Evolutionary conservation across 2,888 invertebrate genomes (phyloP).

Genomic region (Teleiodes luculella): DNA sequence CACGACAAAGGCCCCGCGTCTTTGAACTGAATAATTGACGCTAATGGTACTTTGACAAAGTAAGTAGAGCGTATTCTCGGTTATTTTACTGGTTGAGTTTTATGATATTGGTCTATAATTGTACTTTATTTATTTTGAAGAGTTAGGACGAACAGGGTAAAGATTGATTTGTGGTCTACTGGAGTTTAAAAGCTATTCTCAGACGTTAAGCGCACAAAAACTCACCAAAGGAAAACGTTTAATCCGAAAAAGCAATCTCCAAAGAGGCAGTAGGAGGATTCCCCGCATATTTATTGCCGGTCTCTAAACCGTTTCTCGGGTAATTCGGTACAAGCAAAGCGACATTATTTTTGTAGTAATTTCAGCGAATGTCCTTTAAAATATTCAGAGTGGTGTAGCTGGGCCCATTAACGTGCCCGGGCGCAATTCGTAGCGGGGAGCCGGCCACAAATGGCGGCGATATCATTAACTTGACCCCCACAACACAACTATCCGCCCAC

Average conservation of each 20-base stretch:
- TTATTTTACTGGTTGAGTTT: no score
- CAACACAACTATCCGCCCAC: conserved; percentile 69
- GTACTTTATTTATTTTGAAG: conserved; percentile 3
- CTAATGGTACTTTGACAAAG: not conserved
- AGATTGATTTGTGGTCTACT: conserved; percentile 5
- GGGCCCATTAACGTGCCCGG: conserved; percentile 73
- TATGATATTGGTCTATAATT: no score
- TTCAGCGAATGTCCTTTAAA: conserved; percentile 77
- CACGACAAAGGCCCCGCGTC: conserved; percentile 17
- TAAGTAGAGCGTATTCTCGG: no score
- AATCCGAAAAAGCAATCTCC: conserved; percentile 69
- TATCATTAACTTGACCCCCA: conserved; percentile 76
- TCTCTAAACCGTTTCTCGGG: conserved; percentile 73
- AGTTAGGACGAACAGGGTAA: not conserved
- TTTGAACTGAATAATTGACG: conserved; percentile 10
- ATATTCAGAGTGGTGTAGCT: conserved; percentile 75
- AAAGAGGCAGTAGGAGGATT: conserved; percentile 69
- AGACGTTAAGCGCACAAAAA: conserved; percentile 24
- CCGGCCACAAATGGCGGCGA: conserved; percentile 75
- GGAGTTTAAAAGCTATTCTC: conserved; percentile 4
- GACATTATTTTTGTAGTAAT: conserved; percentile 79
- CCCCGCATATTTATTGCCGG: conserved; percentile 71
- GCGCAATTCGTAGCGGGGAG: conserved; percentile 70
- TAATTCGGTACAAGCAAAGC: conserved; percentile 75
- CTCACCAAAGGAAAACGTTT: conserved; percentile 51